Evolutionary conservation across 2,113 vertebrate genomes (phyloP).

Genomic region (Cephalopterus ornatus): DNA sequence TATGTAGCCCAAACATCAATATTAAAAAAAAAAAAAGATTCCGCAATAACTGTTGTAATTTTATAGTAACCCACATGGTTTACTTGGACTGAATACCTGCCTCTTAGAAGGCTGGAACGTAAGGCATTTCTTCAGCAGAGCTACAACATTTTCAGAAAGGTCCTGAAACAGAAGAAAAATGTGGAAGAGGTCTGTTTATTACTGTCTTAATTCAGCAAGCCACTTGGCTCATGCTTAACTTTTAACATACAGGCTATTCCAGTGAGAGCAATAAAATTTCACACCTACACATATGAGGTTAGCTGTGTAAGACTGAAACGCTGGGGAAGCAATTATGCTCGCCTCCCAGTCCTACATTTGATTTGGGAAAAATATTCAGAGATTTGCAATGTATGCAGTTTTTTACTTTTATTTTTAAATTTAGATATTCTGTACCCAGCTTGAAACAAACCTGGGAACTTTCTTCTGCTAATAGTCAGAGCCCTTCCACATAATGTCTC

Average conservation of each 20-base stretch:
- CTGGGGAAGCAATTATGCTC: not conserved
- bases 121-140: constrained; percentile 90
- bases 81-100: constrained; percentile 61
- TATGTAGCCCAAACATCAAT: not conserved
- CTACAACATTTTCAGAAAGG: constrained; percentile 80
- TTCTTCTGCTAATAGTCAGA: not conserved
- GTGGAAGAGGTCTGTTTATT: not conserved
- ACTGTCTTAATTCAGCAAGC: not conserved
- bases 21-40: not conserved
- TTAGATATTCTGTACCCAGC: not conserved
- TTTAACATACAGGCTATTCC: not conserved
- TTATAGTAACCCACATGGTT: not conserved
- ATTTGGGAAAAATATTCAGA: not conserved
- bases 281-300: not conserved
- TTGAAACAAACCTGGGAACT: not conserved
- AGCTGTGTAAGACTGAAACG: not conserved
- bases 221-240: not conserved
- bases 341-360: not conserved
- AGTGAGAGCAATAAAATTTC: not conserved
- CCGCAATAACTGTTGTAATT: not conserved
- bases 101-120: constrained; percentile 91
- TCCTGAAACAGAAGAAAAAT: constrained; percentile 69
- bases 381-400: not conserved
- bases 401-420: not conserved
- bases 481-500: not conserved